These are phyloP conservation scores for Hirtodrosophila histrioides DNA, from an alignment of 2,888 invertebrate species.

Conservation along the genomic window DNA sequence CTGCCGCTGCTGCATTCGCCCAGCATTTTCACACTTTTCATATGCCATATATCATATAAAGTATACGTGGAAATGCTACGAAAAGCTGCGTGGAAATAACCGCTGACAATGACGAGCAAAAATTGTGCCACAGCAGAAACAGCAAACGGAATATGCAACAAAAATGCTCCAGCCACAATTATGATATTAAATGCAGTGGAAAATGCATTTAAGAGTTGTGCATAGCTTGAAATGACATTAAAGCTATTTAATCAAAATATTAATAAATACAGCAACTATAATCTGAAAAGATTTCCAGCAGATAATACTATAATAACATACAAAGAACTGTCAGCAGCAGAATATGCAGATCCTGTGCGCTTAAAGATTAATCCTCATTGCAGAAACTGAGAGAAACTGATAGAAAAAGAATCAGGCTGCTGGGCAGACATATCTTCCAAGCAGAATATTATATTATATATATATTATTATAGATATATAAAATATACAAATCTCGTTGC, in stretches of 20 bases:
- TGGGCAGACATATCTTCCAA: no score
- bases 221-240: slow-evolving; percentile 18
- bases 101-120: slow-evolving; percentile 2
- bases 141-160: slow-evolving; percentile 3
- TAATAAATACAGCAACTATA: no score
- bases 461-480: no score
- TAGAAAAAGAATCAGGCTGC: no score
- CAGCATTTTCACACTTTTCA: slow-evolving; percentile 46
- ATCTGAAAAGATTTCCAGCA: no score
- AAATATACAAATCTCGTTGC: no score
- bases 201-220: slow-evolving; percentile 51
- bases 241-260: slow-evolving; percentile 2
- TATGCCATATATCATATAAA: slow-evolving; percentile 28
- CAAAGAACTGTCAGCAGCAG: no score
- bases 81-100: not conserved
- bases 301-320: no score
- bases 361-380: no score
- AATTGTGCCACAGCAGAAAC: slow-evolving; percentile 6
- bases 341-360: no score
- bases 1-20: slow-evolving; percentile 25
- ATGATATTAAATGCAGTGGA: slow-evolving; percentile 59
- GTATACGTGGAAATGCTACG: not conserved
- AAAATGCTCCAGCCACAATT: slow-evolving; percentile 41
- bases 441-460: no score
- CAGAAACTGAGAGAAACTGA: no score